Evolutionary conservation across 2,113 vertebrate species (phyloP), one percentile per base, ranked within the genome.

Genomic region (Jacana jacana): DNA sequence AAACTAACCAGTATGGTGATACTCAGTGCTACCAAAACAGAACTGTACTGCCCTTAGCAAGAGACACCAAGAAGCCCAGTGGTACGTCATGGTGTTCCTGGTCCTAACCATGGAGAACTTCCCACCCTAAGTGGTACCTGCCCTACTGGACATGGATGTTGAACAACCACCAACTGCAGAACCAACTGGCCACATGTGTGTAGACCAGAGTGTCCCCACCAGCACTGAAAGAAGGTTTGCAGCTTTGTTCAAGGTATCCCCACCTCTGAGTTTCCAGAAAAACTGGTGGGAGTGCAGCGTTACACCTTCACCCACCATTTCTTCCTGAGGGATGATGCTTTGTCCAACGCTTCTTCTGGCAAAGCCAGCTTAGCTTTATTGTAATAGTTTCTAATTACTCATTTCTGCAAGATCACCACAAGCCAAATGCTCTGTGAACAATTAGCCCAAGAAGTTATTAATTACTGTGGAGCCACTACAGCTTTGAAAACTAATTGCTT

Each of bases 151-250:
- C 7, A 2, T 15, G 54, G 33, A 4, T 13, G 4, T 27, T 9
- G 61, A 71, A 23, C 46, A 48, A 46, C 48, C 68, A 40, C 25
- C 15, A 24, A 2, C 58, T 65, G 40, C 79, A 84, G 64, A 63
- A 57, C 13, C 1, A 7, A 7, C 16, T 0, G 1, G 19, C 4
- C 37, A 14, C 1, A 1, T 10, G 25, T n/a, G 15, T 64, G 23
- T 10, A 52, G 60, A 63, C 30, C 76, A 23, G n/a, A 37, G 57
- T 4, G 35, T 14, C 39, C 30, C 23, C 42, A 17, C 0, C 0
- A 68, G 23, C 78, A 20, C 2, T 30, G 30, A 18, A n/a, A 20
- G 22, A 33, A 8, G 63, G 24, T 76, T 3, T 91, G 35, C 35
- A 87, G 73, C 73, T 81, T 87, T 93, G 39, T 57, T 46, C 40